Evolutionary conservation across 2,888 invertebrate species (phyloP).

Genomic region (Laothoe populi): DNA sequence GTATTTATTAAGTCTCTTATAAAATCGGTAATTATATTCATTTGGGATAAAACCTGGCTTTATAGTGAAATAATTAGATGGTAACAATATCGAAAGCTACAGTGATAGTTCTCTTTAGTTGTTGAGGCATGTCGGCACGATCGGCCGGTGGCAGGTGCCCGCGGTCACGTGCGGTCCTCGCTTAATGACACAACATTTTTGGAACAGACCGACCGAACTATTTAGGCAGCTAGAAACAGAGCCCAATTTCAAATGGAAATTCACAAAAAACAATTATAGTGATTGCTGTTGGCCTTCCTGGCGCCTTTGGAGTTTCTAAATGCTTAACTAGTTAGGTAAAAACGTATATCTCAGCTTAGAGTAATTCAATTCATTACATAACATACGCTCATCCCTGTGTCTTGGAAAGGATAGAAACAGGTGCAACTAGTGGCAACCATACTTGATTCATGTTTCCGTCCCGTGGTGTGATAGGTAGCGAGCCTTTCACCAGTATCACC

Average conservation of each 20-base stretch:
- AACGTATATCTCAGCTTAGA: neutral
- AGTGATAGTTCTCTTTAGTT: slow-evolving; percentile 44
- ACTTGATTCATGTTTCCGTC: no score
- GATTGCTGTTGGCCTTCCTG: slow-evolving; percentile 15
- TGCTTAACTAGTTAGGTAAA: neutral
- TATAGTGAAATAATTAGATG: neutral
- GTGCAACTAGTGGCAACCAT: no score
- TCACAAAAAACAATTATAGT: slow-evolving; percentile 27
- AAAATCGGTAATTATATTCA: no score
- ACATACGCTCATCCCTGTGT: no score
- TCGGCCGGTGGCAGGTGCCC: slow-evolving; percentile 61
- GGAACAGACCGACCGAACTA: slow-evolving; percentile 46
- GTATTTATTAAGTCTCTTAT: no score
- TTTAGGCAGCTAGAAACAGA: slow-evolving; percentile 45
- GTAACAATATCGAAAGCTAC: slow-evolving; percentile 39
- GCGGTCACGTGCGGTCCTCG: slow-evolving; percentile 63
- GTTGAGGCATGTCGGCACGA: slow-evolving; percentile 61
- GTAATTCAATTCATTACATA: neutral
- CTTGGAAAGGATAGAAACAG: no score
- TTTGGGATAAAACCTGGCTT: neutral
- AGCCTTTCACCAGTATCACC: no score
- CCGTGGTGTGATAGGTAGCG: no score
- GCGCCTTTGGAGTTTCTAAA: neutral
- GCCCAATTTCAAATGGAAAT: slow-evolving; percentile 42
- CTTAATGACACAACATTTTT: slow-evolving; percentile 58